These are phyloP conservation scores for Lasioglossum leucozonium DNA, from an alignment of 2,888 invertebrate genomes.

Conservation along the genomic window DNA sequence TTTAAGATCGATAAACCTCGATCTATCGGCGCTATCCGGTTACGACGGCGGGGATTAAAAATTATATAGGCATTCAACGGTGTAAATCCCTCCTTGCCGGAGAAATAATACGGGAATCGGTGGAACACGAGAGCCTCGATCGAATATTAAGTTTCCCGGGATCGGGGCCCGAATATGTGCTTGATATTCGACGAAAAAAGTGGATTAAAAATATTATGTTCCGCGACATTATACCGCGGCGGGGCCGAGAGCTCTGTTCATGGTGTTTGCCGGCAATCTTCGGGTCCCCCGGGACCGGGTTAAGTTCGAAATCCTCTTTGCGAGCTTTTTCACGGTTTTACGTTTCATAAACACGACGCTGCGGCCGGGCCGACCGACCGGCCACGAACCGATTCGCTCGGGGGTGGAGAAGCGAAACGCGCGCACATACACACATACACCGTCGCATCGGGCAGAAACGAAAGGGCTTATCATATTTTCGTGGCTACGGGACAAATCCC, in stretches of 20 bases:
- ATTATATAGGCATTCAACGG: conserved; percentile 79
- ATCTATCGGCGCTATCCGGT: conserved; percentile 80
- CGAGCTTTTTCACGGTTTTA: conserved; percentile 84
- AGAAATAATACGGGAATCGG: conserved; percentile 82
- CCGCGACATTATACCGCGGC: conserved; percentile 73
- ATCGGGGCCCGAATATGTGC: conserved; percentile 73
- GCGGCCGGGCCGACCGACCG: no score
- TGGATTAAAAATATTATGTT: conserved; percentile 81
- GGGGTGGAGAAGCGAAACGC: conserved; percentile 15
- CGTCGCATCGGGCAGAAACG: conserved; percentile 54
- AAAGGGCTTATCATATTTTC: conserved; percentile 77
- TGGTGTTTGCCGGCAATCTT: conserved; percentile 39
- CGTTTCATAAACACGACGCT: conserved; percentile 82
- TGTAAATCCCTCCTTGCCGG: conserved; percentile 79
- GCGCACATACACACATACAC: background rate
- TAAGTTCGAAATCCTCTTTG: conserved; percentile 82
- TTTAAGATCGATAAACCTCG: conserved; percentile 83
- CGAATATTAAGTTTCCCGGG: conserved; percentile 81
- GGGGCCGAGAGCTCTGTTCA: background rate
- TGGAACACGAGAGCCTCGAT: conserved; percentile 76
- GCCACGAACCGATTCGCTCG: conserved; percentile 6
- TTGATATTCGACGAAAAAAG: conserved; percentile 79
- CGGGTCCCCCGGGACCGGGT: conserved; percentile 61
- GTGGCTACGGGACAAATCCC: conserved; percentile 78
- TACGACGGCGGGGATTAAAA: conserved; percentile 81